Base-by-base conservation (phyloP, 2,888 invertebrate genomes). In the Pheosia tremula region DNA sequence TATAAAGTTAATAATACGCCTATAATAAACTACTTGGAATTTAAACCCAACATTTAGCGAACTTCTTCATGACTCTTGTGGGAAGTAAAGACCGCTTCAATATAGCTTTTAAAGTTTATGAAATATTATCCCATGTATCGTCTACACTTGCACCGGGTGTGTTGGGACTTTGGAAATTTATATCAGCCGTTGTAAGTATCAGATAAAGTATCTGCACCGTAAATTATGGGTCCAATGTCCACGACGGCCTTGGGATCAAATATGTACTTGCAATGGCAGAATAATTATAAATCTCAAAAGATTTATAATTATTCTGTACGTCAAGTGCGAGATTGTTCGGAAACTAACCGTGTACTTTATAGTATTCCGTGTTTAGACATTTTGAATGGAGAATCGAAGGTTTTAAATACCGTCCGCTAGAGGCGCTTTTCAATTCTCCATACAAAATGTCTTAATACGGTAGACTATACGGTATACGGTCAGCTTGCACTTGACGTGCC, bases 71-170 rank as follows among this genome's bases (percentile, higher is more conserved):
- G 69, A 66, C 69, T 73, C 77, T 76, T 67, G 68, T 62, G 77
- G 69, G 72, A 80, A 79, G 56, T 72, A 72, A 79, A 79, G 74
- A 80, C 76, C 77, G 76, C 79, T 77, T 78, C 82, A 81, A 87
- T 88, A 88, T 88, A 85, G 83, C 82, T 85, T 87, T 71, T 82
- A 81, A 84, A 87, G 85, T 83, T 84, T 89, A 77, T 83, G 80
- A 88, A 86, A 89, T 89, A 88, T 86, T 85, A 82, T 83, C 79
- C 82, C 85, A 81, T 88, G 88, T 82, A 87, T 88, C 85, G 88
- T 88, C 85, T 86, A 79, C 82, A 78, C 80, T 83, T 79, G 84
- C 79, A 79, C 78, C 81, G 71, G 72, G 75, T 74, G 74, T 75
- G 75, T 74, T 80, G 68, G 71, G 76, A 78, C 76, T 80, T 83